Base-by-base conservation (phyloP, 1,140 invertebrate species). In the Bactericera cockerelli region DNA sequence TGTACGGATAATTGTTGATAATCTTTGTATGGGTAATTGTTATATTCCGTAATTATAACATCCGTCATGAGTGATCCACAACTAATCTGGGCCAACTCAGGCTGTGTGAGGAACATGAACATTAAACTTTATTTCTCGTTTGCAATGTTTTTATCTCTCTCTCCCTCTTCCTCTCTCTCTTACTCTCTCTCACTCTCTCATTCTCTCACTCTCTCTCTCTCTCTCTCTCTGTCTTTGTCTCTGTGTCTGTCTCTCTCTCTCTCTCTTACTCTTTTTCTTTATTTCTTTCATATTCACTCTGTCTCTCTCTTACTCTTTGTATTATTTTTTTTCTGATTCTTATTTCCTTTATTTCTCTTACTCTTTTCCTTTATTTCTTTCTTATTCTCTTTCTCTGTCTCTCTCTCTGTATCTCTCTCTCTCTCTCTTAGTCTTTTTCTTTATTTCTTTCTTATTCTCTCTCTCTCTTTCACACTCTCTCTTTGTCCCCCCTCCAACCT, bases 151-250 rank as follows among this genome's bases (percentile, higher is more conserved):
- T n/a, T n/a, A n/a, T n/a, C n/a, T n/a, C n/a, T n/a, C n/a, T n/a
- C 55, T 56, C 55, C 26, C 21, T 10, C 55, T 56, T 26, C 26
- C 21, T 56, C 24, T 56, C 6, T 55, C 53, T 55, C 53, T 55
- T 21, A 14, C 53, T 22, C 22, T 22, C 26, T 31, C 26, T n/a
- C n/a, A 4, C 25, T 31, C n/a, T n/a, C 26, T 31, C 14, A 25
- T 56, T n/a, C 26, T 24, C 25, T 31, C 14, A 6, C 26, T n/a
- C 26, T n/a, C 3, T n/a, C 26, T 31, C 26, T 31, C 26, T n/a
- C 8, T 31, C 14, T 31, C n/a, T 31, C 6, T 31, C 25, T 56
- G 8, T 22, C 16, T 56, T n/a, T 56, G 4, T 24, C 14, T 26
- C 25, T 31, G 2, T n/a, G 10, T 31, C 26, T n/a, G 2, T n/a